Evolutionary conservation across 2,113 vertebrate species (phyloP).

Genomic region (Mustela nigripes): DNA sequence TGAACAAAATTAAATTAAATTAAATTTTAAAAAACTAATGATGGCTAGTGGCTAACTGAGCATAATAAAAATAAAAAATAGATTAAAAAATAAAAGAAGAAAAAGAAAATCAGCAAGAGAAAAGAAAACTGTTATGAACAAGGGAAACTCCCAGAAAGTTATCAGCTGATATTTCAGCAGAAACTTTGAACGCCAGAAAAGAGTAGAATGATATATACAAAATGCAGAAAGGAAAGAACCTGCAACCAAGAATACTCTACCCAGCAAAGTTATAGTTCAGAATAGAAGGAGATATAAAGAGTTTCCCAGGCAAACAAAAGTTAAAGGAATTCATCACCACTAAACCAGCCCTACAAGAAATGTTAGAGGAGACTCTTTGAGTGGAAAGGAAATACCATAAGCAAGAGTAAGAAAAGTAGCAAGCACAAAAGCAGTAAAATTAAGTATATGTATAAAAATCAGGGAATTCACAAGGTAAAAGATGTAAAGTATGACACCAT

Average conservation of each 20-base stretch:
- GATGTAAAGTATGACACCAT: background rate
- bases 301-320: background rate
- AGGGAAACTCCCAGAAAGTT: background rate
- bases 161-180: background rate
- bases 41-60: no score
- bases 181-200: background rate
- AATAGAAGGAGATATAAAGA: background rate
- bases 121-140: background rate
- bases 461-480: background rate
- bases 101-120: background rate
- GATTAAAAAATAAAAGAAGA: no score
- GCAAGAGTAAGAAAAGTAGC: background rate
- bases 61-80: no score
- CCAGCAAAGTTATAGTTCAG: background rate
- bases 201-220: background rate
- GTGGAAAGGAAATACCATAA: background rate
- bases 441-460: background rate
- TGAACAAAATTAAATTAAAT: no score
- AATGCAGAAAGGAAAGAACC: background rate
- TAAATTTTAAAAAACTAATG: no score
- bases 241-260: background rate
- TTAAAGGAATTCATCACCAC: background rate
- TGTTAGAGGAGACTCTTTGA: background rate
- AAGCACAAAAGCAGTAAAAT: background rate
- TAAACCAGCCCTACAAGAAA: background rate